A percentile compares a stretch with the other conserved stretches of the same genome.
Evolutionary conservation across 2,888 invertebrate genomes (phyloP).

Genomic region (Hydropsyche betteni): DNA sequence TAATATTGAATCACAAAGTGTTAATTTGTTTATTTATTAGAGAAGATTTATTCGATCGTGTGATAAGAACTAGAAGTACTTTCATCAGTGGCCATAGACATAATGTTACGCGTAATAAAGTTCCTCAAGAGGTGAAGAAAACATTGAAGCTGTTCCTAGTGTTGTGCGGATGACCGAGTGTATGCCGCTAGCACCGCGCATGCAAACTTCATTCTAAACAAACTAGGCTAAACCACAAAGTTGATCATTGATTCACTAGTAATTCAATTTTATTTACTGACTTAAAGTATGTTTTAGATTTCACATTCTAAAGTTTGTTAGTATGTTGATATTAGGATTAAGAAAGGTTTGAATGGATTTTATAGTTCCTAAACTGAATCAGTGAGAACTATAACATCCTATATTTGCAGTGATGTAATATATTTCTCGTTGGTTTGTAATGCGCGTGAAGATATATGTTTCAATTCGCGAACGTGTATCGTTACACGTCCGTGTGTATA

Average conservation of each 20-base stretch:
- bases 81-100: constrained; percentile 49
- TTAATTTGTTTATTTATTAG: neutral
- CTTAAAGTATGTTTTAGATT: constrained; percentile 48
- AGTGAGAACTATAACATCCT: constrained; percentile 68
- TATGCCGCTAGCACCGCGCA: constrained; percentile 24
- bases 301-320: constrained; percentile 50
- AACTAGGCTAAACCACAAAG: constrained; percentile 45
- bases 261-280: constrained; percentile 50
- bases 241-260: constrained; percentile 49
- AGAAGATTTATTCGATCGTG: neutral
- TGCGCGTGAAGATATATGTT: constrained; percentile 24
- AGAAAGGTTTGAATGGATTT: constrained; percentile 57
- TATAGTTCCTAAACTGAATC: constrained; percentile 67
- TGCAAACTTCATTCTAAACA: constrained; percentile 48
- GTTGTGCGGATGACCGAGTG: constrained; percentile 38
- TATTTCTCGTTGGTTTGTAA: constrained; percentile 59
- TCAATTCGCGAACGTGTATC: neutral
- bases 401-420: constrained; percentile 61
- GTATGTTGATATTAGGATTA: constrained; percentile 50
- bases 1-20: constrained; percentile 26
- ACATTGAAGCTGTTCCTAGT: constrained; percentile 48
- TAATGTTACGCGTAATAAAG: constrained; percentile 49
- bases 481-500: neutral
- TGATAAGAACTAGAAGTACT: constrained; percentile 12
- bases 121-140: constrained; percentile 51